Conservation (phyloP, 2,888 invertebrate species). For the Asteroscopus sphinx region DNA sequence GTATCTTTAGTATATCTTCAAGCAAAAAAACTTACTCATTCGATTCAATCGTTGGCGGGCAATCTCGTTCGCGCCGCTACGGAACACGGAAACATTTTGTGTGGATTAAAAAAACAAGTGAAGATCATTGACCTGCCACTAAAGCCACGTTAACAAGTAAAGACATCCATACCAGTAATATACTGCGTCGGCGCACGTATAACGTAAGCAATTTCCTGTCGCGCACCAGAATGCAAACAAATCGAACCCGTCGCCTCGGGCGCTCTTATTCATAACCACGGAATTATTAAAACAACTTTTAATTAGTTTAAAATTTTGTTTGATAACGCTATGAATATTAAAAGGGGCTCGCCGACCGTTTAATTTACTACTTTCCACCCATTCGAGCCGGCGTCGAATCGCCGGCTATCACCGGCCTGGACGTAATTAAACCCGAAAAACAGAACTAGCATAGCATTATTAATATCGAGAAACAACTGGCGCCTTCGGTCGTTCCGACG, state of each 20-base stretch:
- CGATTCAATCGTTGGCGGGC: constrained; percentile 10
- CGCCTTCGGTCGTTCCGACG: constrained; percentile 81
- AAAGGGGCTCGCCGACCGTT: constrained; percentile 82
- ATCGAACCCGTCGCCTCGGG: constrained; percentile 65
- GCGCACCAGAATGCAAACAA: constrained; percentile 69
- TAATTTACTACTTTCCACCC: constrained; percentile 84
- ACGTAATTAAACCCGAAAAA: constrained; percentile 85
- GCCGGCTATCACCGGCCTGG: constrained; percentile 67
- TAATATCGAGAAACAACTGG: constrained; percentile 85
- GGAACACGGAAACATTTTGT: constrained; percentile 26
- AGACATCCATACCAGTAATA: constrained; percentile 34
- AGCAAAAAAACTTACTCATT: constrained; percentile 19
- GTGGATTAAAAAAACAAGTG: constrained; percentile 31
- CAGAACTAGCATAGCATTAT: constrained; percentile 82
- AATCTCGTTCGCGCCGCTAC: constrained; percentile 14
- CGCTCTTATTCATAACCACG: constrained; percentile 65
- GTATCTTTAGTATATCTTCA: constrained; percentile 28
- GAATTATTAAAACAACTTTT: constrained; percentile 83
- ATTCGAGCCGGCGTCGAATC: constrained; percentile 65
- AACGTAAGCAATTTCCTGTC: constrained; percentile 62
- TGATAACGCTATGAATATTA: constrained; percentile 88
- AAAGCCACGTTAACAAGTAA: constrained; percentile 27
- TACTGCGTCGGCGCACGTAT: constrained; percentile 26
- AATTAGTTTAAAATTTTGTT: constrained; percentile 88
- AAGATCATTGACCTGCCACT: constrained; percentile 37